Conservation (phyloP, 2,113 vertebrate genomes). For the Oenanthe melanoleuca region DNA sequence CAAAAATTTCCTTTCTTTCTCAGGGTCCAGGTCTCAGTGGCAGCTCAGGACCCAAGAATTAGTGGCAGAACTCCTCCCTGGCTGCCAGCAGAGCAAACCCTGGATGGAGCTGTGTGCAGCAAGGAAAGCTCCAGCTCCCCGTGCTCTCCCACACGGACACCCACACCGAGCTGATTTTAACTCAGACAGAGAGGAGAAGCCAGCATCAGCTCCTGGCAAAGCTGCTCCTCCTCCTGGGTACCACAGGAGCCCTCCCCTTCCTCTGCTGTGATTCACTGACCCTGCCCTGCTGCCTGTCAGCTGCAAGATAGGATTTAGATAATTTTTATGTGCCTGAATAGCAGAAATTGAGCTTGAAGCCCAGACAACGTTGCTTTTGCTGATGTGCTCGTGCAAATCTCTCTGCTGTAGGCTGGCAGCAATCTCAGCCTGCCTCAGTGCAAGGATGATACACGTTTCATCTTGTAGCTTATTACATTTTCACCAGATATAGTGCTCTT, state of each 20-base stretch:
- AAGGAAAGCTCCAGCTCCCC: background rate
- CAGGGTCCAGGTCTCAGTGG: background rate
- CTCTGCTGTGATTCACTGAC: background rate
- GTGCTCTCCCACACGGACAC: background rate
- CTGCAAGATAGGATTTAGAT: conserved; percentile 13
- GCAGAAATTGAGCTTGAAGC: conserved; percentile 26
- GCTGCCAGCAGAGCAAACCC: background rate
- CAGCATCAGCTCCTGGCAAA: background rate
- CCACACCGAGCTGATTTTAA: conserved; percentile 36
- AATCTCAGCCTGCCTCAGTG: conserved; percentile 17
- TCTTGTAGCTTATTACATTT: conserved; percentile 28
- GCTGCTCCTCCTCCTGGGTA: background rate
- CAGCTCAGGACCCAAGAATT: background rate
- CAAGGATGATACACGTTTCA: conserved; percentile 11
- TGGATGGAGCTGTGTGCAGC: background rate
- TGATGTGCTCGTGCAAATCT: background rate
- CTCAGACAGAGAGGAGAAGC: background rate
- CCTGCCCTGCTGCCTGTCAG: conserved; percentile 4
- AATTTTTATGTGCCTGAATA: conserved; percentile 3
- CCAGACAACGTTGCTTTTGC: conserved; percentile 3
- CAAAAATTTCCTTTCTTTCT: background rate
- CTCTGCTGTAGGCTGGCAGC: background rate
- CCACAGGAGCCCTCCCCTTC: background rate
- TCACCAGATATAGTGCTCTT: background rate
- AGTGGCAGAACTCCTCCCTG: background rate